A percentile compares a stretch with the other conserved stretches of the same genome.
Evolutionary conservation across 2,113 vertebrate genomes (phyloP).

Genomic region (Anseranas semipalmata): DNA sequence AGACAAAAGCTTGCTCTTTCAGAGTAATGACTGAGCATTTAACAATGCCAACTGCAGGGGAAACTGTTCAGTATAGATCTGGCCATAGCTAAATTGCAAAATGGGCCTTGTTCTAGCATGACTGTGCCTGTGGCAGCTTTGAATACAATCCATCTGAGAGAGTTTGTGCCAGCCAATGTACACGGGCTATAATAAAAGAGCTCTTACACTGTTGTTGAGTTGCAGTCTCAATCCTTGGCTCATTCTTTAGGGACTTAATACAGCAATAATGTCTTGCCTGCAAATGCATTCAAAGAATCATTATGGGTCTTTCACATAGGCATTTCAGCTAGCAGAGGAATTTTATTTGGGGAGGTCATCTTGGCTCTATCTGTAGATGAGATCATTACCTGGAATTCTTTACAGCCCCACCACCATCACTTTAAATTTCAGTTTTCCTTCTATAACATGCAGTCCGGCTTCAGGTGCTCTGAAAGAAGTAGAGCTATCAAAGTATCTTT

Average conservation of each 20-base stretch:
- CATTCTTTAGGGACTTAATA: neutral
- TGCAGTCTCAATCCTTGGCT: neutral
- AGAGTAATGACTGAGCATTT: neutral
- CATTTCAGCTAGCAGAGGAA: neutral
- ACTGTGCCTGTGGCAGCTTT: neutral
- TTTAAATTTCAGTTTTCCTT: neutral
- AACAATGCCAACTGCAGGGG: neutral
- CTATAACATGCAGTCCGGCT: neutral
- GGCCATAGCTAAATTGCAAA: neutral
- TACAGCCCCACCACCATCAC: neutral
- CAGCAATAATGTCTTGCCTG: neutral
- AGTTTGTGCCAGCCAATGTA: neutral
- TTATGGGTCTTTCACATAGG: neutral
- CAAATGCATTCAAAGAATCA: neutral
- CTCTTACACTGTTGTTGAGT: conserved; percentile 7
- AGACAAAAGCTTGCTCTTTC: conserved; percentile 17
- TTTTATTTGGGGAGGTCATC: neutral
- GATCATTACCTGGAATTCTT: neutral
- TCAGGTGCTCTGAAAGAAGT: neutral
- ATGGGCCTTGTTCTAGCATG: neutral
- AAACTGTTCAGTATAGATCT: neutral
- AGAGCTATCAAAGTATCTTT: neutral
- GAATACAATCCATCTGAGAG: neutral
- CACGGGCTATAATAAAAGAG: neutral
- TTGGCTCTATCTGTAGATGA: neutral